Evolutionary conservation across 2,113 vertebrate genomes (phyloP).

Genomic region (Madoqua kirkii): DNA sequence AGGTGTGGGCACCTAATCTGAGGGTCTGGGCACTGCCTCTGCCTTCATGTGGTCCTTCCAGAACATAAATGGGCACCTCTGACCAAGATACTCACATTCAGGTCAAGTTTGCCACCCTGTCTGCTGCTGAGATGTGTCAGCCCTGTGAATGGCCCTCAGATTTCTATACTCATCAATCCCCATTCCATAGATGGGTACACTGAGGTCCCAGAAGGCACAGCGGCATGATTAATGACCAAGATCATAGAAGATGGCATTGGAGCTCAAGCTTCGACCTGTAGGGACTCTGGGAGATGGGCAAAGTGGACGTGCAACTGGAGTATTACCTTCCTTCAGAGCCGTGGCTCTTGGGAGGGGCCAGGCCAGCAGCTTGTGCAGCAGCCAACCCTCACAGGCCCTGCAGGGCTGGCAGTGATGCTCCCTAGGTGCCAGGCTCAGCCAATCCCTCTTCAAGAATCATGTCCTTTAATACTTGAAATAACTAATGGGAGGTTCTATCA

Average conservation of each 20-base stretch:
- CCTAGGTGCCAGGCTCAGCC: background rate
- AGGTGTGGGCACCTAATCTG: background rate
- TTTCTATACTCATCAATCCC: background rate
- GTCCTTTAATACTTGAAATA: background rate
- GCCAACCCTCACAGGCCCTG: background rate
- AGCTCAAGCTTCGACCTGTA: background rate
- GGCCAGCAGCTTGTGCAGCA: background rate
- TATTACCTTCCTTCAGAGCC: accelerated
- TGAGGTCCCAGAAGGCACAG: background rate
- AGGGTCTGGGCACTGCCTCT: background rate
- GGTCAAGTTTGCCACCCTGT: background rate
- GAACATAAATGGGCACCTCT: background rate
- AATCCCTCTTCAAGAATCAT: too few relatives aligned
- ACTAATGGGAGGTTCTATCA: background rate
- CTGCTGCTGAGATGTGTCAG: accelerated
- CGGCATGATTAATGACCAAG: accelerated
- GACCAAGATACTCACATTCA: background rate
- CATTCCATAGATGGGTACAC: background rate
- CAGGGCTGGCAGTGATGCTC: too few relatives aligned
- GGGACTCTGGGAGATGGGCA: background rate
- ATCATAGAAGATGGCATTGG: background rate
- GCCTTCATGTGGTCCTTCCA: background rate
- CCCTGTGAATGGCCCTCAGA: background rate
- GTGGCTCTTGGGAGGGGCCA: accelerated
- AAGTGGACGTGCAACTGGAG: background rate